Evolutionary conservation across 2,113 vertebrate species (phyloP), one percentile per base, ranked within the genome.

Genomic region (Butastur rufipennis): DNA sequence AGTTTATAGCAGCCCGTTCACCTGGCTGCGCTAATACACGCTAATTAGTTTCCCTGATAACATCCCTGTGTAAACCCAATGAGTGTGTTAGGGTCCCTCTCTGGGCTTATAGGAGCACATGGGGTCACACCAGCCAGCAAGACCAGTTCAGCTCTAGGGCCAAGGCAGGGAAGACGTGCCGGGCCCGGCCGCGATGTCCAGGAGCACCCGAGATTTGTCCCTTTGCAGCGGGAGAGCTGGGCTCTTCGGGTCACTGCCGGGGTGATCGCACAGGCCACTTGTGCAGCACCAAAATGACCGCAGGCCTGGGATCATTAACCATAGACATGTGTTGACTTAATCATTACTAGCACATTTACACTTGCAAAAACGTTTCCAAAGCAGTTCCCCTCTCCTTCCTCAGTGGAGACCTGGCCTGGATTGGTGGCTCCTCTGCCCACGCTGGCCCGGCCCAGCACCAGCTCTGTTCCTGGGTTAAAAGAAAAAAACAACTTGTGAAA

Each of bases 11-110:
- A n/a, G 34, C 88, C n/a, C 27, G 0, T 4, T 16, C 59, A 6
- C 11, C 38, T 0, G 20, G 14, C 63, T 27, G 58, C 59, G 5
- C 32, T 11, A 4, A 15, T 0, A 7, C 20, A 0, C 4, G 0
- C 4, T 4, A 1, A 14, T 53, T 3, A 0, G 14, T 17, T 26
- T 7, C 22, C 63, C 26, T 1, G 2, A 1, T 15, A 38, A 42
- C 52, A 21, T 10, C 65, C 45, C 43, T 3, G 10, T 2, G 58
- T 14, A 21, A 52, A 7, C 22, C 32, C 71, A 7, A 34, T 0
- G 22, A 0, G 2, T 0, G 16, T 1, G 5, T 9, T 3, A 1
- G 12, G 67, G 31, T 29, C 61, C 20, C 53, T 11, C 29, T 25
- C 11, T 0, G 2, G 31, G 34, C 12, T 34, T 5, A 4, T 1